Percentiles rank a stretch among this genome's conserved stretches.
Conservation (phyloP, 2,888 invertebrate species). For the Gastracanthus pulcherrimus region DNA sequence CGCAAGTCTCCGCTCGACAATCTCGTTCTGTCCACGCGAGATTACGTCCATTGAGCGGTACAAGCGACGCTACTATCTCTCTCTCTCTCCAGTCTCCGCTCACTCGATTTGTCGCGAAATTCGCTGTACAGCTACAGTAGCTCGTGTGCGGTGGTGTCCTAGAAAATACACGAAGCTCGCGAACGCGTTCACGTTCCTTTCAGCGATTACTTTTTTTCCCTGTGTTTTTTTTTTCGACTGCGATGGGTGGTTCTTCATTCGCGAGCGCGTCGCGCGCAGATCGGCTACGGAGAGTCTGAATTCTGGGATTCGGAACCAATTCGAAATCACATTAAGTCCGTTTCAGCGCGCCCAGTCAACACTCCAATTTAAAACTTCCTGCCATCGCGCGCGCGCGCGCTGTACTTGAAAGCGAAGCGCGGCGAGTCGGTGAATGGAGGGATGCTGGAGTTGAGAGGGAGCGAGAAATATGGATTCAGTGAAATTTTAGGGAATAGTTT, state of each 20-base stretch:
- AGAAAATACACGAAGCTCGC: too few species aligned
- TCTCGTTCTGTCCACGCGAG: conserved; percentile 2
- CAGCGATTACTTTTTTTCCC: conserved; percentile 56
- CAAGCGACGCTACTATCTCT: too few species aligned
- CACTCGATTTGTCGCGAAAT: conserved; percentile 52
- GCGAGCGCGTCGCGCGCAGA: conserved; percentile 43
- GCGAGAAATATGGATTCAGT: conserved; percentile 53
- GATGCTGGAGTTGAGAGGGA: neutral
- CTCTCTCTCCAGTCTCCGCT: too few species aligned
- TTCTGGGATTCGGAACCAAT: conserved; percentile 62
- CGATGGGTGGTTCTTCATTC: conserved; percentile 5
- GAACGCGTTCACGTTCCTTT: conserved; percentile 56
- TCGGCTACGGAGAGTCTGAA: conserved; percentile 57
- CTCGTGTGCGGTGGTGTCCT: neutral
- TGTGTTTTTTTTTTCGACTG: conserved; percentile 15
- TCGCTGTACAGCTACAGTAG: conserved; percentile 5
- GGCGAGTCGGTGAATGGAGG: conserved; percentile 31
- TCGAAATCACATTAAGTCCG: conserved; percentile 73
- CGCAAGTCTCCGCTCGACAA: conserved; percentile 30
- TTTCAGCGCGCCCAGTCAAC: conserved; percentile 73
- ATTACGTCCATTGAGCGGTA: conserved; percentile 35
- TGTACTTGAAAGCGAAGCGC: conserved; percentile 16
- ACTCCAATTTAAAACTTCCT: conserved; percentile 74
- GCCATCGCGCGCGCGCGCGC: conserved; percentile 25
- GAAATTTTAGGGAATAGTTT: conserved; percentile 35